Evolutionary conservation across 1,140 invertebrate species (phyloP), one percentile per base, ranked within the genome.

Genomic region (Lasaia peninsularis): DNA sequence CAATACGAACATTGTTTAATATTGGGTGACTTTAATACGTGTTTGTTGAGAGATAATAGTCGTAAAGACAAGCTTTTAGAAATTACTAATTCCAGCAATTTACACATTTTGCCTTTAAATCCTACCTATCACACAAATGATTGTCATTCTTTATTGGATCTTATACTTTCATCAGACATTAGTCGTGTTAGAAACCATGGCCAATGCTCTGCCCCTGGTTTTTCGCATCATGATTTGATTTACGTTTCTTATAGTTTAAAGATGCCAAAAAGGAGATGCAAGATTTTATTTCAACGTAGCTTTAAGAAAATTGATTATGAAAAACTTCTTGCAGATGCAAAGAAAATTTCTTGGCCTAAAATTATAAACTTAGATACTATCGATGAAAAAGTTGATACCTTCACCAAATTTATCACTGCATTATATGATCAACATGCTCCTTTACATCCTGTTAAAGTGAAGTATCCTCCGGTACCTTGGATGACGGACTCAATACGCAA

Each of bases 211-310:
- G 48, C 16, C 24, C 48, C 55, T 8, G 10, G 21, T 44, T 61
- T 63, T 21, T 63, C 59, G 5, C 59, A 62, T 48, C 62, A 67
- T 28, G 59, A 67, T 14, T 50, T 61, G 4, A 52, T 67, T 7
- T 68, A 33, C 31, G n/a, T 64, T 10, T 64, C 56, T 2, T 54
- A 37, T 20, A 35, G 20, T n/a, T 18, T 60, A 2, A 48, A 18
- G 2, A 3, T 18, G n/a, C 37, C 58, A 3, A 55, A 60, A 37
- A 35, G n/a, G 3, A 56, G 53, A 32, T 35, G 24, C 10, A 52
- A 37, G 16, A 9, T 40, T 24, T 21, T 48, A 0, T 21, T 52
- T 35, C 60, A 56, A 11, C 50, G 60, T n/a, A 62, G 56, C 24
- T 56, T 62, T 37, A 35, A 12, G 6, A 55, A 50, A 4, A 57